Evolutionary conservation across 2,888 invertebrate genomes (phyloP).

Genomic region (Sarcophaga subvicina): DNA sequence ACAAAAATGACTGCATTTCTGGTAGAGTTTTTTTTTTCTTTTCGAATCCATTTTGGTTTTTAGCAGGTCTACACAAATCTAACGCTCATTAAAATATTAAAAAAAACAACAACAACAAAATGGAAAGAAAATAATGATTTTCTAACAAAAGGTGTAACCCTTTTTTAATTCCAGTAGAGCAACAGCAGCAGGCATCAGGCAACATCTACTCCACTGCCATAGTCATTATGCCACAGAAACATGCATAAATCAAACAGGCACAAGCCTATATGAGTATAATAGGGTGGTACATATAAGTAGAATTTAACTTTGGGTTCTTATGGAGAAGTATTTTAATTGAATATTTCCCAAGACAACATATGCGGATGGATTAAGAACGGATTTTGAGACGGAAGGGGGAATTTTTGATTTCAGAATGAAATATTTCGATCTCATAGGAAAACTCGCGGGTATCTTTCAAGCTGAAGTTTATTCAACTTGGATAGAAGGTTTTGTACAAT

Average conservation of each 20-base stretch:
- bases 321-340: no score
- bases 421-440: no score
- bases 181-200: background rate
- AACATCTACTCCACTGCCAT: slow-evolving; percentile 22
- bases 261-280: slow-evolving; percentile 1
- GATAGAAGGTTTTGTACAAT: no score
- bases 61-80: slow-evolving; percentile 46
- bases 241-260: background rate
- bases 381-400: no score
- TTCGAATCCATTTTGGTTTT: slow-evolving; percentile 16
- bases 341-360: no score
- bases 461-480: no score
- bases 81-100: slow-evolving; percentile 66
- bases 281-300: background rate
- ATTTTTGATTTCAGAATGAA: no score
- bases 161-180: slow-evolving; percentile 44
- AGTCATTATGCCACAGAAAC: slow-evolving; percentile 15
- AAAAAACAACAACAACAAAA: background rate
- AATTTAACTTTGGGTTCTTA: no score
- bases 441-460: no score
- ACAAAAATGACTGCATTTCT: slow-evolving; percentile 60
- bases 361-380: no score
- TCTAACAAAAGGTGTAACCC: slow-evolving; percentile 67
- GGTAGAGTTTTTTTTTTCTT: background rate
- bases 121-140: slow-evolving; percentile 53